Evolutionary conservation across 1,140 invertebrate species (phyloP).

Genomic region (Rhynchophorus ferrugineus): DNA sequence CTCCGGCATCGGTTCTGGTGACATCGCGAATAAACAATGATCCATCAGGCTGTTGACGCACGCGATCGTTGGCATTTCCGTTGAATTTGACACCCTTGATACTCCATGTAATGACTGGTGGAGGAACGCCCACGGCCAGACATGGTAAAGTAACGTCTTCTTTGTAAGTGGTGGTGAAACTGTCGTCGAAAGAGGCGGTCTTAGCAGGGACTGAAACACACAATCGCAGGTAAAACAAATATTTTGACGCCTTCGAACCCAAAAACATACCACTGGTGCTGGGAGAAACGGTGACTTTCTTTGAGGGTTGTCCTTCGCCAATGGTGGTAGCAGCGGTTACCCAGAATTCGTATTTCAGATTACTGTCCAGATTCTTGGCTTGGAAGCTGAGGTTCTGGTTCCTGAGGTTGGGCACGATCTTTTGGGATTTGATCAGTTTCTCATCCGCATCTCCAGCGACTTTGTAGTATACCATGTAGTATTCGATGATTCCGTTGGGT

Average conservation of each 20-base stretch:
- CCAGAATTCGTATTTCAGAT: conserved; percentile 86
- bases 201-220: conserved; percentile 73
- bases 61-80: conserved; percentile 52
- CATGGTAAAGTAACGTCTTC: conserved; percentile 88
- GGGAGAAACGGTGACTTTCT: conserved; percentile 74
- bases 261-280: conserved; percentile 61
- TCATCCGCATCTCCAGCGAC: conserved; percentile 49
- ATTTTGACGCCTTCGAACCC: neutral
- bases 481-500: conserved; percentile 86
- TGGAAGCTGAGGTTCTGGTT: conserved; percentile 62
- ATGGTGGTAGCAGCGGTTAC: conserved; percentile 89
- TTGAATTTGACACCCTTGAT: conserved; percentile 47
- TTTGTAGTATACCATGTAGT: conserved; percentile 88
- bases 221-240: too few species aligned
- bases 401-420: conserved; percentile 37
- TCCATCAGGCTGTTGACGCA: conserved; percentile 78
- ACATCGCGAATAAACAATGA: conserved; percentile 85
- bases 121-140: conserved; percentile 80
- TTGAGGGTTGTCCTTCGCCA: conserved; percentile 83
- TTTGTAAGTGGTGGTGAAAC: conserved; percentile 81
- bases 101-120: conserved; percentile 84
- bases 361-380: conserved; percentile 72
- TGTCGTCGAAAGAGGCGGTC: conserved; percentile 87
- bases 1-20: conserved; percentile 79
- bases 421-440: conserved; percentile 43